Evolutionary conservation across 2,888 invertebrate genomes (phyloP).

Genomic region (Drosophila neotestacea): DNA sequence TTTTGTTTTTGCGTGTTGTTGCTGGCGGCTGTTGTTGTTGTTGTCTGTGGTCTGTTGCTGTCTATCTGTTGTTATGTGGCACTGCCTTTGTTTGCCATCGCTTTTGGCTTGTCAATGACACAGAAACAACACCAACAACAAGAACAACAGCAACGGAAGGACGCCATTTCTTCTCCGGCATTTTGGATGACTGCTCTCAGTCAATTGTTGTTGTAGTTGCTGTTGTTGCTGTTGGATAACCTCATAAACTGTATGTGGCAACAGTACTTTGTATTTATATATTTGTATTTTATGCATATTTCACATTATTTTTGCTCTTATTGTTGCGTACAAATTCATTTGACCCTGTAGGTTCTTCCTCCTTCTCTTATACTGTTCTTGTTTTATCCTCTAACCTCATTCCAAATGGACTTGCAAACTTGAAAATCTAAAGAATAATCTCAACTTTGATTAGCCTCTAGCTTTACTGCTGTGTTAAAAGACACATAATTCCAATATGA

Average conservation of each 20-base stretch:
- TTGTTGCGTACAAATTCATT: conserved; percentile 43
- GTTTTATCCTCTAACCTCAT: not conserved
- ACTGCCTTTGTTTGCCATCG: conserved; percentile 56
- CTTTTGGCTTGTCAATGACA: conserved; percentile 57
- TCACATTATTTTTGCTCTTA: conserved; percentile 33
- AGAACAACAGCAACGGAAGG: conserved; percentile 46
- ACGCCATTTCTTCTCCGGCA: conserved; percentile 53
- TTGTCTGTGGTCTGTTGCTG: conserved; percentile 47
- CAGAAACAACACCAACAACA: conserved; percentile 25
- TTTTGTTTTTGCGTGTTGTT: conserved; percentile 12
- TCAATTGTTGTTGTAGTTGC: conserved; percentile 8
- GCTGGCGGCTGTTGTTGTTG: conserved; percentile 22
- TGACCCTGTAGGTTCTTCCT: conserved; percentile 50
- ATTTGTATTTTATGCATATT: conserved; percentile 38
- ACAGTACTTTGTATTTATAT: conserved; percentile 16
- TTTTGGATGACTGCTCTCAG: conserved; percentile 43
- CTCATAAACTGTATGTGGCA: conserved; percentile 42
- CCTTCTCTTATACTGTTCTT: too few relatives aligned
- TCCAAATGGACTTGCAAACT: conserved; percentile 27
- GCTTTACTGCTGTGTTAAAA: conserved; percentile 1
- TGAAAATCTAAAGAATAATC: conserved; percentile 33
- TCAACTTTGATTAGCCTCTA: conserved; percentile 39
- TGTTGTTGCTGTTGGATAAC: conserved; percentile 25
- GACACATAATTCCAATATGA: conserved; percentile 1
- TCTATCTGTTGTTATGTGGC: conserved; percentile 50